Base-by-base conservation (phyloP, 2,888 invertebrate genomes). In the Lumbricus terrestris region DNA sequence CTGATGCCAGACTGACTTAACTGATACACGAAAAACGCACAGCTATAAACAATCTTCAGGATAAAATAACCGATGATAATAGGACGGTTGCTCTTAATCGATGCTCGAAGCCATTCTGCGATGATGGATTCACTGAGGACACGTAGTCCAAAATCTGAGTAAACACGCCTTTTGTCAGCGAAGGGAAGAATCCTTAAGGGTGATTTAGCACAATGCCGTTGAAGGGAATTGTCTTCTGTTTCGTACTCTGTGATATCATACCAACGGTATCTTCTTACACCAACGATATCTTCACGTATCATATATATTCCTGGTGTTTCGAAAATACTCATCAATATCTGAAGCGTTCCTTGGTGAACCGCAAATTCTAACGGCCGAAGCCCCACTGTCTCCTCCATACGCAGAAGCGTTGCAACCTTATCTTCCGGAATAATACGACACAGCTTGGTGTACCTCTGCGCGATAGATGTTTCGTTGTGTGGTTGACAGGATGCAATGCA, bases 201-300 rank as follows among this genome's bases (percentile, higher is more conserved):
- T 47, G 47, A 47, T 47, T 18, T 18, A 47, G 13, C 18, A 47
- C 16, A 18, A 18, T 47, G 3, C 18, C 47, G 47, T 5, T 47
- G 20, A 8, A 15, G 23, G 23, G 47, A 47, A 15, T 23, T 47
- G 11, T 47, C 47, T 23, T 47, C 47, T 16, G 47, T 33, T 35
- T 88, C 88, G 40, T 88, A 88, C 38, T 88, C 88, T 37, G 37
- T 88, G 88, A 88, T 40, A 40, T 88, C 88, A 40, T 38, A 88
- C 35, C 40, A 40, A 18, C 40, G 88, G 29, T 40, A 88, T 37
- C 33, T 35, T 40, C 35, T 33, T 40, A 88, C 40, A 16, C 88
- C 88, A 1, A 38, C 23, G 40, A 35, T 35, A 33, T 37, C 40
- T 20, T 88, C 88, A 38, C 40, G 29, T 33, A 88, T 40, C 40